A percentile compares a stretch with the other conserved stretches of the same genome.
These are phyloP conservation scores for Turritopsis dohrnii DNA, from an alignment of 30 jellyfish, hydroid and myxozoan genomes.

Conservation along the genomic window DNA sequence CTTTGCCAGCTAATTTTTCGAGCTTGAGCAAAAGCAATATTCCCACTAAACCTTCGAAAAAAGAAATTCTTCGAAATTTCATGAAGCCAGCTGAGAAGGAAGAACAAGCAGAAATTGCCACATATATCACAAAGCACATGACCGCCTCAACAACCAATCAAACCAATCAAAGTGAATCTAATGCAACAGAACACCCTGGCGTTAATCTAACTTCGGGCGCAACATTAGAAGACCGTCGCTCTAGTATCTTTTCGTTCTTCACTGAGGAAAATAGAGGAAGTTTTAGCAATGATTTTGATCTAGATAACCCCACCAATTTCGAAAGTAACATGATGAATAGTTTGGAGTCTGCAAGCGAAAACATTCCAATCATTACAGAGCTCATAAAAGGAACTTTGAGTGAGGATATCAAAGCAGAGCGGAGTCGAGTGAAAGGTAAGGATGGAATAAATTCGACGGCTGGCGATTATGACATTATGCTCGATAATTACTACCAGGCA, in stretches of 20 bases:
- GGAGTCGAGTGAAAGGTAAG: not conserved
- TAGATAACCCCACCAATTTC: not conserved
- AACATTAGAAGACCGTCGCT: not conserved
- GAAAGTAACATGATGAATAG: not conserved
- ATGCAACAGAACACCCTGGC: not conserved
- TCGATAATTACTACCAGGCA: not conserved
- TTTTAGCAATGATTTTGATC: not conserved
- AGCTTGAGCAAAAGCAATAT: not conserved
- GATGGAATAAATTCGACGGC: not conserved
- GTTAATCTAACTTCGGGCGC: not conserved
- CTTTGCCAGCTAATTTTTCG: not conserved
- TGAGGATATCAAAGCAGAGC: not conserved
- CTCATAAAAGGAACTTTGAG: constrained; percentile 7
- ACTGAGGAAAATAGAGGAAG: not conserved
- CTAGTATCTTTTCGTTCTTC: not conserved
- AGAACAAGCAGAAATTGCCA: not conserved
- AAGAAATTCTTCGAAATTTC: not conserved
- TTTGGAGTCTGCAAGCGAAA: not conserved
- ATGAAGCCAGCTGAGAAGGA: not conserved
- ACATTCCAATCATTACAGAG: not conserved
- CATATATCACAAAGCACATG: not conserved
- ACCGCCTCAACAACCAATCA: not conserved
- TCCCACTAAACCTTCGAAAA: not conserved
- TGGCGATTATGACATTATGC: constrained; percentile 7
- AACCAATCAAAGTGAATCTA: not conserved